Evolutionary conservation across 1,140 invertebrate genomes (phyloP).

Genomic region (Antheraea mylitta): DNA sequence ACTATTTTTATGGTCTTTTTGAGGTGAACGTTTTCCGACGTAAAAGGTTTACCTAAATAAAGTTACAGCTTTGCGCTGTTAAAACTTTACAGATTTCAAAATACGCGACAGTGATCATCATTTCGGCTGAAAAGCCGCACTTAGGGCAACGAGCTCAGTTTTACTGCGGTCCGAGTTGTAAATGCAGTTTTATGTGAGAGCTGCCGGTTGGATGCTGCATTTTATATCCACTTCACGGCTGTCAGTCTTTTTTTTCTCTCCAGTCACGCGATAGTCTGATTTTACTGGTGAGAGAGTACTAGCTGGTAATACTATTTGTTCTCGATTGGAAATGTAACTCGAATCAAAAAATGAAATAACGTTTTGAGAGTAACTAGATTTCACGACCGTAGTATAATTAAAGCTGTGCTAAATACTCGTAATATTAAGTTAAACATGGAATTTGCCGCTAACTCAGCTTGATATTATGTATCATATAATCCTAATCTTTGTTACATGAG

Average conservation of each 20-base stretch:
- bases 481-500: no score
- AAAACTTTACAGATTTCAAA: constrained; percentile 2
- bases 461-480: no score
- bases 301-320: background rate
- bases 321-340: background rate
- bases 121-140: constrained; percentile 25
- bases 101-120: constrained; percentile 19
- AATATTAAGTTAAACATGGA: no score
- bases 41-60: background rate
- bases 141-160: constrained; percentile 29
- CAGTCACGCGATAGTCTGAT: constrained; percentile 45
- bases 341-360: background rate
- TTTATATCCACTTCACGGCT: constrained; percentile 50
- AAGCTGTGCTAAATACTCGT: no score
- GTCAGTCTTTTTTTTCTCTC: constrained; percentile 45
- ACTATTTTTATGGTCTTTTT: no score
- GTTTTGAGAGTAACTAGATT: no score
- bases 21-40: background rate
- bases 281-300: constrained; percentile 24
- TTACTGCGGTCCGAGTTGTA: constrained; percentile 28
- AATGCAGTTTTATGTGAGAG: constrained; percentile 48
- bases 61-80: background rate
- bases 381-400: no score
- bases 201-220: constrained; percentile 35
- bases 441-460: no score